These are phyloP conservation scores for Cremastinae sp. DNA, from an alignment of 2,888 invertebrate species.

Conservation along the genomic window DNA sequence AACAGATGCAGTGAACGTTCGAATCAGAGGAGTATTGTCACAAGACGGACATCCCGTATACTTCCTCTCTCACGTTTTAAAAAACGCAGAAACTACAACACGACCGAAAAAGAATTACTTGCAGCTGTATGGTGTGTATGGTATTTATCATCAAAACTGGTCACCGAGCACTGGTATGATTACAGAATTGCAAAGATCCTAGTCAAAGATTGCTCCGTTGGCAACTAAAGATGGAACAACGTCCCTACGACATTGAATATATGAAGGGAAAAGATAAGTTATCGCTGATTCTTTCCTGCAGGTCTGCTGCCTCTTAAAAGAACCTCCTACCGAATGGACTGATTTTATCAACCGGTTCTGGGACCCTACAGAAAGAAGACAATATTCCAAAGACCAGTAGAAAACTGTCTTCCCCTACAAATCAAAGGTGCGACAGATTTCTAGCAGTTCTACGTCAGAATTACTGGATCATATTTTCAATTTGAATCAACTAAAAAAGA, in stretches of 20 bases:
- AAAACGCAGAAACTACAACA: slow-evolving; percentile 32
- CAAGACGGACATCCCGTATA: too few species aligned
- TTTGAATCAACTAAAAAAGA: slow-evolving; percentile 6
- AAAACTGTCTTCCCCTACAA: slow-evolving; percentile 9
- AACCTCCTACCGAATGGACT: slow-evolving; percentile 4
- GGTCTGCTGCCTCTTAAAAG: too few species aligned
- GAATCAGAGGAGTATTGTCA: slow-evolving; percentile 30
- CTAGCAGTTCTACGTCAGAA: not conserved
- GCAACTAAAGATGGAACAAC: slow-evolving; percentile 56
- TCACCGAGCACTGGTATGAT: slow-evolving; percentile 63
- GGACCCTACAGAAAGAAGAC: not conserved
- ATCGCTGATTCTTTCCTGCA: slow-evolving; percentile 49
- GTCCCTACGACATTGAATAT: slow-evolving; percentile 30
- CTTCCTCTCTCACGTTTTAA: too few species aligned
- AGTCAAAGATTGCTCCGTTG: slow-evolving; percentile 58
- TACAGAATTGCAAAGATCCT: slow-evolving; percentile 62
- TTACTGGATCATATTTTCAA: slow-evolving; percentile 5
- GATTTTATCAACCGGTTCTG: not conserved
- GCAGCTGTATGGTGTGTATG: slow-evolving; percentile 61
- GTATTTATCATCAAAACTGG: slow-evolving; percentile 65
- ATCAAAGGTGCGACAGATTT: slow-evolving; percentile 1
- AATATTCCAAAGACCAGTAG: slow-evolving; percentile 29
- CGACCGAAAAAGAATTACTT: slow-evolving; percentile 61
- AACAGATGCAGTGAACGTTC: slow-evolving; percentile 18
- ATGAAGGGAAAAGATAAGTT: slow-evolving; percentile 26